phyloP scores from a whole-genome alignment of 2,113 vertebrate genomes.

The Sylvilagus bachmani region DNA sequence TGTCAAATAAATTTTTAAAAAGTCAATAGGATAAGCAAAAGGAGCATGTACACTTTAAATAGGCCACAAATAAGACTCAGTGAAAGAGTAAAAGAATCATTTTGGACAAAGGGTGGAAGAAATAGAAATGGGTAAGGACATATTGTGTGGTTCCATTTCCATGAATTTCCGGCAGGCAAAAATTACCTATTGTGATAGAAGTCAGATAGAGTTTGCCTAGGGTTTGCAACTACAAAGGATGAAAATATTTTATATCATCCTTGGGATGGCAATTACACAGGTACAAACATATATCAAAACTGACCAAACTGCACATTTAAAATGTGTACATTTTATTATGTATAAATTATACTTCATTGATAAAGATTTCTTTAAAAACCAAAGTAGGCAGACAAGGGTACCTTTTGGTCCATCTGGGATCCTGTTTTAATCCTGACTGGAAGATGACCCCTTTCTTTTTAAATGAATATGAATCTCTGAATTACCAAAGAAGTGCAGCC shows the following conservation, averaged over 20 bases:
- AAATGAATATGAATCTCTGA: not conserved
- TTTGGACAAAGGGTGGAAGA: conserved; percentile 4
- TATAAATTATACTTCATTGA: conserved; percentile 5
- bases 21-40: not conserved
- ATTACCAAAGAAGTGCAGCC: not conserved
- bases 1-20: not conserved
- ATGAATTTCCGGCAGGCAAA: conserved; percentile 12
- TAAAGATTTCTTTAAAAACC: not conserved
- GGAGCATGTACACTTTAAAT: not conserved
- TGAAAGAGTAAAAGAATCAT: not conserved
- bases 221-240: not conserved
- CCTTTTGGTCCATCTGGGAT: not conserved
- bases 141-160: not conserved
- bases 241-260: not conserved
- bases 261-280: not conserved
- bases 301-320: not conserved
- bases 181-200: not conserved
- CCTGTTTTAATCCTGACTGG: not conserved
- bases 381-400: not conserved
- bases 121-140: not conserved
- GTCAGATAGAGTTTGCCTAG: not conserved
- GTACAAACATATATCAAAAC: not conserved
- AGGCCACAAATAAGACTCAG: not conserved
- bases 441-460: not conserved
- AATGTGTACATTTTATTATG: not conserved